Percentiles rank a stretch among this genome's conserved stretches.
These are phyloP conservation scores for Drosophila willistoni DNA, from an alignment of 1,140 invertebrate species.

Conservation along the genomic window DNA sequence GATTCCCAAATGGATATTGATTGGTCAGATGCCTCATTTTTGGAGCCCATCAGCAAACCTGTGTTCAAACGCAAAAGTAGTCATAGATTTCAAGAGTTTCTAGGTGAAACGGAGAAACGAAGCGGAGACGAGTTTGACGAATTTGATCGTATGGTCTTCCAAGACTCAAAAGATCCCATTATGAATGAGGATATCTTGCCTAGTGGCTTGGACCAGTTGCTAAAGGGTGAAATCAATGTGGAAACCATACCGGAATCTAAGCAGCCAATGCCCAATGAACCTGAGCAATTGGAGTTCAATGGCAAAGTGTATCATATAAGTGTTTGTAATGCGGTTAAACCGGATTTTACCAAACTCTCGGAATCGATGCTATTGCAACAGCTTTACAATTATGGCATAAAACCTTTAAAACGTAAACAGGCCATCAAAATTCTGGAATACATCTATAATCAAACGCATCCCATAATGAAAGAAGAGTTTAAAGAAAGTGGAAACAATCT, in stretches of 20 bases:
- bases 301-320: slow-evolving; percentile 61
- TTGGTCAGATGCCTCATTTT: slow-evolving; percentile 69
- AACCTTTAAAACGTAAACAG: slow-evolving; percentile 76
- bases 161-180: slow-evolving; percentile 17
- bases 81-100: slow-evolving; percentile 62
- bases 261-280: not conserved
- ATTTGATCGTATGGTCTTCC: slow-evolving; percentile 60
- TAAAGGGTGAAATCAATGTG: slow-evolving; percentile 60
- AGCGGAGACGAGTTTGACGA: slow-evolving; percentile 56
- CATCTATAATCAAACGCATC: slow-evolving; percentile 82
- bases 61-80: slow-evolving; percentile 40
- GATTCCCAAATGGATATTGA: slow-evolving; percentile 43
- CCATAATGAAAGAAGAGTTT: slow-evolving; percentile 45
- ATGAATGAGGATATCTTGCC: slow-evolving; percentile 34
- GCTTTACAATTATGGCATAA: slow-evolving; percentile 76
- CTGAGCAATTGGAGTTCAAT: slow-evolving; percentile 55
- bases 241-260: slow-evolving; percentile 19
- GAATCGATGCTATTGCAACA: slow-evolving; percentile 65
- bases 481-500: not conserved
- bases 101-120: slow-evolving; percentile 13
- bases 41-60: slow-evolving; percentile 52
- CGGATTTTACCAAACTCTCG: slow-evolving; percentile 52
- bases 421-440: slow-evolving; percentile 75
- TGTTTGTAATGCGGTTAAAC: slow-evolving; percentile 49
- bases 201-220: slow-evolving; percentile 62